These are phyloP conservation scores for Aricia agestis DNA, from an alignment of 1,140 invertebrate genomes.

Conservation along the genomic window DNA sequence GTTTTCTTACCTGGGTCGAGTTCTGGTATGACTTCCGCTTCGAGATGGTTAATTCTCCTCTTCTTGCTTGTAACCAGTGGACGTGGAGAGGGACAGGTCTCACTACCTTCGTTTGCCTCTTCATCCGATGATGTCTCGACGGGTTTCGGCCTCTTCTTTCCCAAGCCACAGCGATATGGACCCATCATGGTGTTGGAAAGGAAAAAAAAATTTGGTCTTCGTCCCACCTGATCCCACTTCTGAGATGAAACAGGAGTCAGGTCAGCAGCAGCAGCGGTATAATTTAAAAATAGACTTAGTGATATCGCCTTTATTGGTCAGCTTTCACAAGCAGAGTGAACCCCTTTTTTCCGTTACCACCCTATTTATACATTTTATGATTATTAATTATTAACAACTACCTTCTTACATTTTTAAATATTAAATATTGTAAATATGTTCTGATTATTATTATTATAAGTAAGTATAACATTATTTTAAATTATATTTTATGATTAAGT, in stretches of 20 bases:
- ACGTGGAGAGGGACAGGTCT: background rate
- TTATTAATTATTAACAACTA: too few species aligned
- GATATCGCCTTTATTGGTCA: too few species aligned
- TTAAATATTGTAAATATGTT: too few species aligned
- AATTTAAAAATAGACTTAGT: background rate
- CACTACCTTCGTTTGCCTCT: background rate
- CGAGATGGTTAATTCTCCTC: constrained; percentile 21
- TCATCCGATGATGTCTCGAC: background rate
- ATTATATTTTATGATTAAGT: too few species aligned
- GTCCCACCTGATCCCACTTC: background rate
- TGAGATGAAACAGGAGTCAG: background rate
- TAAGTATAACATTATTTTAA: too few species aligned
- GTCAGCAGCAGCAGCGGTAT: background rate
- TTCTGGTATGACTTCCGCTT: constrained; percentile 36
- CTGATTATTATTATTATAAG: too few species aligned
- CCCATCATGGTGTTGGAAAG: background rate
- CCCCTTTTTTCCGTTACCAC: too few species aligned
- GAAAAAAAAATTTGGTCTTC: too few species aligned
- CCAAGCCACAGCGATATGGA: background rate
- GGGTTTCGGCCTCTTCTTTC: background rate
- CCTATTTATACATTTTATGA: too few species aligned
- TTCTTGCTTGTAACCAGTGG: constrained; percentile 8
- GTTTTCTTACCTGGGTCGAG: constrained; percentile 35
- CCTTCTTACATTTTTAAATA: too few species aligned
- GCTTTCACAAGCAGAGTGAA: too few species aligned